Conservation (phyloP, 2,888 invertebrate genomes). For the Sicus ferrugineus region DNA sequence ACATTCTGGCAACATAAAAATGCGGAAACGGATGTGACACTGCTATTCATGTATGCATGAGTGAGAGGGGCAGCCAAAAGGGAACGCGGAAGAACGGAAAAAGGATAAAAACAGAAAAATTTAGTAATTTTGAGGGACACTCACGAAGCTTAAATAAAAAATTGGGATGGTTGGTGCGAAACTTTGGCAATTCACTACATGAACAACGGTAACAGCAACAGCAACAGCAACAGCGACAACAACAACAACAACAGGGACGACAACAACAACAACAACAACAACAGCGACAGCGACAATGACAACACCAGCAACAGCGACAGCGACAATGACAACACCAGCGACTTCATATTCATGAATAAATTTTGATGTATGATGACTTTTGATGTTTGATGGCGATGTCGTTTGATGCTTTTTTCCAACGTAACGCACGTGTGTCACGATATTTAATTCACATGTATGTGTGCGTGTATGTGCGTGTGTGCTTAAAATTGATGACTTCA, state of each 20-base stretch:
- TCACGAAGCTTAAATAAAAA: constrained; percentile 21
- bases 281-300: background rate
- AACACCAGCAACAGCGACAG: background rate
- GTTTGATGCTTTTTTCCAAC: too few species aligned
- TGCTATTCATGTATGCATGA: background rate
- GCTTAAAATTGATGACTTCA: too few species aligned
- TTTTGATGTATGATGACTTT: constrained; percentile 7
- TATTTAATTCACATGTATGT: too few species aligned
- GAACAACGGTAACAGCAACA: too few species aligned
- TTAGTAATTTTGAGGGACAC: constrained; percentile 31
- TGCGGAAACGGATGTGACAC: constrained; percentile 33
- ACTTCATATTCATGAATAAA: constrained; percentile 18
- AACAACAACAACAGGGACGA: background rate
- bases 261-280: background rate
- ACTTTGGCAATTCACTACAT: constrained; percentile 21
- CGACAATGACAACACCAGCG: background rate
- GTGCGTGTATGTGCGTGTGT: too few species aligned
- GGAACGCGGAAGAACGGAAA: background rate
- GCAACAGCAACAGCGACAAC: background rate
- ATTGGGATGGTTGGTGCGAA: background rate
- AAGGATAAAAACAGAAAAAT: background rate
- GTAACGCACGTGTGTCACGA: too few species aligned
- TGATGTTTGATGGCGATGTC: background rate
- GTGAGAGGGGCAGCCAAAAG: background rate
- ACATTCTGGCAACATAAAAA: constrained; percentile 3